Conservation (phyloP, 2,888 invertebrate species). For the Phorcus lineatus region DNA sequence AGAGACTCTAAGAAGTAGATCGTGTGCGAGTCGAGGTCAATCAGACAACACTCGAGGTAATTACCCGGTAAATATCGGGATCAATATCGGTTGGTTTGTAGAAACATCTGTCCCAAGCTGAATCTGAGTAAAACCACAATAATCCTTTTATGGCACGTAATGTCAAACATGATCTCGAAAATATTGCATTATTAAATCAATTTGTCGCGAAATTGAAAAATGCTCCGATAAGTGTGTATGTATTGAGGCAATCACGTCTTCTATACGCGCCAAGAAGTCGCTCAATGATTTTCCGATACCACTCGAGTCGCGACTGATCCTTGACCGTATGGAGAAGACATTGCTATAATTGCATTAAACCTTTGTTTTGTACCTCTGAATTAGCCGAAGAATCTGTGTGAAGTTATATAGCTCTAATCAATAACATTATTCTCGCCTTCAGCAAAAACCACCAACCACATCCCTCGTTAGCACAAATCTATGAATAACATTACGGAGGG, state of each 20-base stretch:
- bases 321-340: background rate
- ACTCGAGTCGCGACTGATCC: background rate
- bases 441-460: background rate
- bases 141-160: background rate
- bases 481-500: background rate
- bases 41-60: background rate
- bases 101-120: background rate
- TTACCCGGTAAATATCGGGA: background rate
- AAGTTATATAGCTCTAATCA: background rate
- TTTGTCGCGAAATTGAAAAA: background rate
- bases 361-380: no score
- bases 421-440: background rate
- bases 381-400: background rate
- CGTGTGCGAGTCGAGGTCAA: no score
- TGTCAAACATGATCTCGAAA: background rate
- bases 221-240: background rate
- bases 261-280: background rate
- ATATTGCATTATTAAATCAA: background rate
- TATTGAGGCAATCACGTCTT: background rate
- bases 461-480: conserved; percentile 2
- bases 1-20: no score
- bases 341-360: background rate
- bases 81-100: background rate
- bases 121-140: background rate
- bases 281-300: background rate